phyloP scores from a whole-genome alignment of 2,113 vertebrate species.

The Bambusicola thoracicus region DNA sequence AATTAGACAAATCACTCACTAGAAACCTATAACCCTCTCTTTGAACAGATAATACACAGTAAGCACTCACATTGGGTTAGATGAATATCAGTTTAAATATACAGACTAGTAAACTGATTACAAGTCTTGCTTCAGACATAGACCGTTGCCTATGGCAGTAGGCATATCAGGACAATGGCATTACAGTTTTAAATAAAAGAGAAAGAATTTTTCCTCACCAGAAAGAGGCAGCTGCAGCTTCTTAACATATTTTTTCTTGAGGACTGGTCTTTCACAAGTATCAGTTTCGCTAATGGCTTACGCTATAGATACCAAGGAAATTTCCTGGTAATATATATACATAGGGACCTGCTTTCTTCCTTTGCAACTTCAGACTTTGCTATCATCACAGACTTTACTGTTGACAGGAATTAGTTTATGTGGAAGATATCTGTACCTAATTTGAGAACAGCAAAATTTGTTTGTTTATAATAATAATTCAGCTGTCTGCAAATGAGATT shows the following conservation, averaged over 20 bases:
- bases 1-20: background rate
- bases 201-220: background rate
- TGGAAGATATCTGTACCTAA: background rate
- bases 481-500: rapidly evolving
- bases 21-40: background rate
- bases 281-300: background rate
- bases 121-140: background rate
- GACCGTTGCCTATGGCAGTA: background rate
- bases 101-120: background rate
- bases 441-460: background rate
- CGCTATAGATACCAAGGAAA: background rate
- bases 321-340: background rate
- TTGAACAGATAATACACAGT: background rate
- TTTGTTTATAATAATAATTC: background rate
- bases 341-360: background rate
- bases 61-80: background rate
- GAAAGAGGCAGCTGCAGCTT: background rate
- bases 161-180: background rate
- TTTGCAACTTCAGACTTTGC: background rate
- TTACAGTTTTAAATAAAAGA: background rate
- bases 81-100: background rate
- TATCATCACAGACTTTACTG: background rate
- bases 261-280: background rate
- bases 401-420: background rate
- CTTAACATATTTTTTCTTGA: background rate